Conservation (phyloP, 2,113 vertebrate species). For the Sebastes fasciatus region DNA sequence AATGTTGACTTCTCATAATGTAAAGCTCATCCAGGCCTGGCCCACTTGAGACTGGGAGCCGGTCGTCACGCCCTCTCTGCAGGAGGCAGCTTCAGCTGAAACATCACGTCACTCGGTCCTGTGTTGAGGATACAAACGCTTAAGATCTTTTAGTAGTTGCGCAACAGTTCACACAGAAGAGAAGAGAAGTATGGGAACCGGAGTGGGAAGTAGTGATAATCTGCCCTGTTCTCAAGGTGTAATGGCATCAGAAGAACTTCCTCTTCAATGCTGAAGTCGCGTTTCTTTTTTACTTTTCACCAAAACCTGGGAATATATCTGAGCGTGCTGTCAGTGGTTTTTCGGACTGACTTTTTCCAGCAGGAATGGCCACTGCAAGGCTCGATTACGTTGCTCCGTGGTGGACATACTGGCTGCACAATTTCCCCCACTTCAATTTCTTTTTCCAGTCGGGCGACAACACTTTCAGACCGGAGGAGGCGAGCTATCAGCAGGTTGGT, state of each 20-base stretch:
- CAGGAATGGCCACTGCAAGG: conserved; percentile 86
- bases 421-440: conserved; percentile 89
- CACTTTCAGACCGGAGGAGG: conserved; percentile 88
- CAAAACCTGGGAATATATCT: conserved; percentile 36
- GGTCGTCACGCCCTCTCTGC: conserved; percentile 64
- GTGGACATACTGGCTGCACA: conserved; percentile 96
- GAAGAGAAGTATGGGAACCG: conserved; percentile 44
- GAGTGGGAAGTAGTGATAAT: not conserved
- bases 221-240: conserved; percentile 12
- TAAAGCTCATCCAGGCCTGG: not conserved
- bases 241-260: conserved; percentile 37
- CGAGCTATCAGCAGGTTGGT: conserved; percentile 91
- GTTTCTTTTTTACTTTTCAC: not conserved
- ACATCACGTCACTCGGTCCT: conserved; percentile 33
- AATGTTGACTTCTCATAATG: not conserved
- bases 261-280: conserved; percentile 16
- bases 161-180: conserved; percentile 13
- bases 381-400: conserved; percentile 92
- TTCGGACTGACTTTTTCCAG: conserved; percentile 34
- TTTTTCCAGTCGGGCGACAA: conserved; percentile 82
- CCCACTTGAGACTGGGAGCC: conserved; percentile 1
- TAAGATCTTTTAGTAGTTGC: not conserved
- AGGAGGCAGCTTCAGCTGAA: conserved; percentile 51
- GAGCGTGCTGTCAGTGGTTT: conserved; percentile 18
- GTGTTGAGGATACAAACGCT: conserved; percentile 52